Percentiles rank a stretch among this genome's conserved stretches.
These are phyloP conservation scores for Mimachlamys varia DNA, from an alignment of 2,888 invertebrate species.

Conservation along the genomic window DNA sequence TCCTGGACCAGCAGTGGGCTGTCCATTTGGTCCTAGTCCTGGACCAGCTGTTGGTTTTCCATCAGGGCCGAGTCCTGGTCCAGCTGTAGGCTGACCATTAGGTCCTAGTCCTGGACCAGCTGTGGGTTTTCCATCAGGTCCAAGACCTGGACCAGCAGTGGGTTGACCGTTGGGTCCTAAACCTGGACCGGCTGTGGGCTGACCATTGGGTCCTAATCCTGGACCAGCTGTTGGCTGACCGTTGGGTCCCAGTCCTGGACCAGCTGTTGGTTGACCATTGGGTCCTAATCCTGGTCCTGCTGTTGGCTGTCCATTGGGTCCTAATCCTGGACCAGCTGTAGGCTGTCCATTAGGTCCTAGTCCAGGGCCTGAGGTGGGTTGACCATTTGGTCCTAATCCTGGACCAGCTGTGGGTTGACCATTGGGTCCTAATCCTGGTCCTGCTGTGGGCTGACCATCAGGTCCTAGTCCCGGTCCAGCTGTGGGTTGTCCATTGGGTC, in stretches of 20 bases:
- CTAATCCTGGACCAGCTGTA: neutral
- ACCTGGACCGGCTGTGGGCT: conserved; percentile 1
- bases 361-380: neutral
- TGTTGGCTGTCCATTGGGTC: neutral
- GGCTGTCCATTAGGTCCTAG: neutral
- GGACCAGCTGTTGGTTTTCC: conserved; percentile 9
- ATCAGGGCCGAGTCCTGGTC: neutral
- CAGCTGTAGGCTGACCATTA: neutral
- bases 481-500: neutral
- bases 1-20: conserved; percentile 39
- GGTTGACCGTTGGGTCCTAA: neutral
- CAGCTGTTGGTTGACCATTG: conserved; percentile 3
- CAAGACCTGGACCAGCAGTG: neutral
- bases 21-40: neutral
- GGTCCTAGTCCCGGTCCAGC: neutral
- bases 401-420: neutral
- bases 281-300: conserved; percentile 3
- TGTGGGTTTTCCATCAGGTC: neutral
- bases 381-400: neutral
- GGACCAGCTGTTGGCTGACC: neutral
- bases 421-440: conserved; percentile 4
- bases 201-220: neutral
- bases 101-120: neutral
- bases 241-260: conserved; percentile 6
- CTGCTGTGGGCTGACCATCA: neutral